A percentile compares a stretch with the other conserved stretches of the same genome.
Conservation (phyloP, 2,113 vertebrate genomes). For the Tragelaphus strepsiceros region DNA sequence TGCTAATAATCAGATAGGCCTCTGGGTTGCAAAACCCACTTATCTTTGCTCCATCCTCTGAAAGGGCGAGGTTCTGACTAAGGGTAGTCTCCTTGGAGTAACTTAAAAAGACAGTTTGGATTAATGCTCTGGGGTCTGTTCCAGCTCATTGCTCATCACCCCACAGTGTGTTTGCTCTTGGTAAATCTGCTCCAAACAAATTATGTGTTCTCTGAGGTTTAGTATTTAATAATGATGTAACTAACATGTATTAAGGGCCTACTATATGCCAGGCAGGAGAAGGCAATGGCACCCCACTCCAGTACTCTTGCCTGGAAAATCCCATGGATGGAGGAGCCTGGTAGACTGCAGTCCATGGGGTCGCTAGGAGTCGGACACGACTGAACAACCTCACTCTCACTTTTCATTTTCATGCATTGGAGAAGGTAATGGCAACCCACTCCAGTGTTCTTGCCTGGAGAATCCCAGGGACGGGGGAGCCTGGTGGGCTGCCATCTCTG, state of each 20-base stretch:
- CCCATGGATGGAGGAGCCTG: neutral
- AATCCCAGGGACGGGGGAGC: too few species aligned
- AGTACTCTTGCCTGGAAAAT: neutral
- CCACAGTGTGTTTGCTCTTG: neutral
- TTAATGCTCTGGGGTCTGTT: neutral
- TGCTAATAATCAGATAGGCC: neutral
- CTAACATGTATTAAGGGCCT: neutral
- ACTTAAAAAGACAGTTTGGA: neutral
- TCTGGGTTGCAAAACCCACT: neutral
- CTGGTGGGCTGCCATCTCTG: too few species aligned
- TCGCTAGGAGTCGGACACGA: too few species aligned
- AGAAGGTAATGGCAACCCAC: too few species aligned
- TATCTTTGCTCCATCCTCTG: neutral
- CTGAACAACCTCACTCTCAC: too few species aligned
- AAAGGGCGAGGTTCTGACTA: neutral
- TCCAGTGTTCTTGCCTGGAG: too few species aligned
- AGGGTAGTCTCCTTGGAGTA: neutral
- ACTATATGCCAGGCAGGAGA: neutral
- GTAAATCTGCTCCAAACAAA: neutral
- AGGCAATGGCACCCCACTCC: neutral
- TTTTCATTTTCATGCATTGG: too few species aligned
- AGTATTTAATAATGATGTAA: conserved; percentile 26
- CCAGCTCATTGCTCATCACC: conserved; percentile 1
- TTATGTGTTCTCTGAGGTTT: neutral
- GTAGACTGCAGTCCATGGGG: too few species aligned